A percentile compares a stretch with the other conserved stretches of the same genome.
phyloP scores from a whole-genome alignment of 2,888 invertebrate genomes.

The Trissoscelio sp. region DNA sequence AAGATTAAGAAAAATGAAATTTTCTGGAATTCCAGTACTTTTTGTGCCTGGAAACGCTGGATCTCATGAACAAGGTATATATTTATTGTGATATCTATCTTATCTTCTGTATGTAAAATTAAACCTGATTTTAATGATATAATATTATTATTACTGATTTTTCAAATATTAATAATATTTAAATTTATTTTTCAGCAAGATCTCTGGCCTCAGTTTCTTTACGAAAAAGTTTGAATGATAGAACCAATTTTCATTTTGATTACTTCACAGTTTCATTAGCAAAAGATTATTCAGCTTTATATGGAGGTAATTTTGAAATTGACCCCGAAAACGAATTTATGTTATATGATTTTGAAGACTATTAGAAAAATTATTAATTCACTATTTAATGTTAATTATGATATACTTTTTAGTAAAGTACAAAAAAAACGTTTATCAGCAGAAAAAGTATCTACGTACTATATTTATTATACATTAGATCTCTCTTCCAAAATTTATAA shows the following conservation, averaged over 20 bases:
- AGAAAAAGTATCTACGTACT: no score
- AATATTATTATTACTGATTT: neutral
- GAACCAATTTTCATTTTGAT: conserved; percentile 92
- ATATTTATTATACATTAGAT: no score
- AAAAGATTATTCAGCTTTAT: conserved; percentile 94
- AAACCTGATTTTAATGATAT: no score
- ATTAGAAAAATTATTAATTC: no score
- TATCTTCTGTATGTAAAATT: no score
- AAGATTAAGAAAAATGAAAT: conserved; percentile 88
- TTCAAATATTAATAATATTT: neutral
- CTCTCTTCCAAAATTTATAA: no score
- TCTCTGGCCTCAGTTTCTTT: conserved; percentile 97
- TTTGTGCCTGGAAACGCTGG: conserved; percentile 98
- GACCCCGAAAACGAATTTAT: no score
- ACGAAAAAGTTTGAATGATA: conserved; percentile 90
- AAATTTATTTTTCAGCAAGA: conserved; percentile 86
- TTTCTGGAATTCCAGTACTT: conserved; percentile 95
- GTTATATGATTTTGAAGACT: no score
- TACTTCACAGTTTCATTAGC: conserved; percentile 96
- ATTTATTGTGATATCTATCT: no score
- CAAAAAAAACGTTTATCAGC: no score
- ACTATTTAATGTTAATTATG: no score
- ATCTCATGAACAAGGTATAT: conserved; percentile 88
- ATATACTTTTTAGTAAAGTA: no score
- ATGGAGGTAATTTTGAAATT: conserved; percentile 88